Evolutionary conservation across 2,888 invertebrate genomes (phyloP).

Genomic region (Phengaris alcon): DNA sequence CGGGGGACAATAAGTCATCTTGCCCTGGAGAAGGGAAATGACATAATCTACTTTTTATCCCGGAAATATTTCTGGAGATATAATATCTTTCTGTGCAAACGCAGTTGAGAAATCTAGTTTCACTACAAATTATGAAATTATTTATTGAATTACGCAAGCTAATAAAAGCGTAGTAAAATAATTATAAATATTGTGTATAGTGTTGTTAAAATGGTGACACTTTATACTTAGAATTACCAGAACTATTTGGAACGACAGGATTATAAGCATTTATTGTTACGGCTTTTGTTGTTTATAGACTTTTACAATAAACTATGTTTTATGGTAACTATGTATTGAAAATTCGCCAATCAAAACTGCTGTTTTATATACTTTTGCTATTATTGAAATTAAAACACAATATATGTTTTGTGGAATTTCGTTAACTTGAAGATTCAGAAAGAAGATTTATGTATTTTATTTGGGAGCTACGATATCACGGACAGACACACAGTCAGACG

Average conservation of each 20-base stretch:
- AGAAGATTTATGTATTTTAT: too few species aligned
- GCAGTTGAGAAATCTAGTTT: background rate
- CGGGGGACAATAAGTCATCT: too few species aligned
- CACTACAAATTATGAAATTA: background rate
- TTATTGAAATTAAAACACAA: too few species aligned
- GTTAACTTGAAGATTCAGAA: too few species aligned
- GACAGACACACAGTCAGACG: too few species aligned
- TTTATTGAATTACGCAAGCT: conserved; percentile 1
- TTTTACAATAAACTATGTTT: background rate
- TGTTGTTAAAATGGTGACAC: conserved; percentile 16
- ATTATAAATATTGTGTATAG: conserved; percentile 8
- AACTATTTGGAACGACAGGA: conserved; percentile 13
- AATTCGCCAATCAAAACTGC: too few species aligned
- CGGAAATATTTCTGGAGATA: background rate
- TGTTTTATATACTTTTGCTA: too few species aligned
- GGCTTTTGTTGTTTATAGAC: conserved; percentile 17
- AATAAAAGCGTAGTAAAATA: conserved; percentile 2
- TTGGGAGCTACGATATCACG: too few species aligned
- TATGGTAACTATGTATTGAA: too few species aligned
- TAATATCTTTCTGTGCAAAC: background rate
- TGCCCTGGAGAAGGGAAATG: too few species aligned
- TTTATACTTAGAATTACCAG: conserved; percentile 6
- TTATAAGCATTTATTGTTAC: conserved; percentile 26
- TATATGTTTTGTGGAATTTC: too few species aligned
- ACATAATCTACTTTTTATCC: too few species aligned